Evolutionary conservation across 1,140 invertebrate genomes (phyloP).

Genomic region (Aradophagus sp.): DNA sequence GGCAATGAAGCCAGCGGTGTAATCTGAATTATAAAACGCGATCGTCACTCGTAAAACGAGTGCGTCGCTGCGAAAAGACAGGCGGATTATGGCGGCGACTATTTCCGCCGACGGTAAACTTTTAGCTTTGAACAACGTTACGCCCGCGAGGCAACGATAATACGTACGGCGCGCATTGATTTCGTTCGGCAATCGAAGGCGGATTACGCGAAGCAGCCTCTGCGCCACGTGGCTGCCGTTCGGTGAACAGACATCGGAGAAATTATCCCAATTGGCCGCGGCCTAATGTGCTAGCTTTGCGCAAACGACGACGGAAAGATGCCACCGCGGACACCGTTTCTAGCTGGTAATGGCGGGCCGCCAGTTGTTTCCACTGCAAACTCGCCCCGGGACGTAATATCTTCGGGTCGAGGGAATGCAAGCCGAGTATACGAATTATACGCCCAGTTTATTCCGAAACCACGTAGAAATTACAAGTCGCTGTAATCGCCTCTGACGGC

Average conservation of each 20-base stretch:
- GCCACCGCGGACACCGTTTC: constrained; percentile 39
- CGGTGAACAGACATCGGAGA: constrained; percentile 73
- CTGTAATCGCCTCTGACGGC: constrained; percentile 25
- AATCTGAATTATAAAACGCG: constrained; percentile 31
- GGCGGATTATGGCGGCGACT: constrained; percentile 24
- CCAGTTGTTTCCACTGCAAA: constrained; percentile 44
- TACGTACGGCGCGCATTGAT: constrained; percentile 63
- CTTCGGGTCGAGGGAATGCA: constrained; percentile 47
- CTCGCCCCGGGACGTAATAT: constrained; percentile 47
- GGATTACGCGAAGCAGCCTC: constrained; percentile 67
- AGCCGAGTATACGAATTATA: constrained; percentile 56
- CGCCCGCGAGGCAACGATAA: constrained; percentile 24
- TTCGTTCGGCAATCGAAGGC: constrained; percentile 69
- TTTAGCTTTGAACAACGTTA: constrained; percentile 23
- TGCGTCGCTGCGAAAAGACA: constrained; percentile 27
- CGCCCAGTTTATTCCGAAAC: constrained; percentile 59
- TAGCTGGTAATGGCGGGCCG: constrained; percentile 33
- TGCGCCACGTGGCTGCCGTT: constrained; percentile 61
- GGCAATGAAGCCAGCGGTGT: background rate
- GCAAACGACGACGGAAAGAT: constrained; percentile 60
- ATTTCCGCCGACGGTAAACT: constrained; percentile 19
- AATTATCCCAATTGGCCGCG: too few species aligned
- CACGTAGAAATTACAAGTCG: constrained; percentile 43
- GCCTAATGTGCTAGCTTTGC: too few species aligned
- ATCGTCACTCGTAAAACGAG: constrained; percentile 9